A percentile compares a stretch with the other conserved stretches of the same genome.
phyloP scores from a whole-genome alignment of 2,113 vertebrate genomes.

The Zosterops japonicus region DNA sequence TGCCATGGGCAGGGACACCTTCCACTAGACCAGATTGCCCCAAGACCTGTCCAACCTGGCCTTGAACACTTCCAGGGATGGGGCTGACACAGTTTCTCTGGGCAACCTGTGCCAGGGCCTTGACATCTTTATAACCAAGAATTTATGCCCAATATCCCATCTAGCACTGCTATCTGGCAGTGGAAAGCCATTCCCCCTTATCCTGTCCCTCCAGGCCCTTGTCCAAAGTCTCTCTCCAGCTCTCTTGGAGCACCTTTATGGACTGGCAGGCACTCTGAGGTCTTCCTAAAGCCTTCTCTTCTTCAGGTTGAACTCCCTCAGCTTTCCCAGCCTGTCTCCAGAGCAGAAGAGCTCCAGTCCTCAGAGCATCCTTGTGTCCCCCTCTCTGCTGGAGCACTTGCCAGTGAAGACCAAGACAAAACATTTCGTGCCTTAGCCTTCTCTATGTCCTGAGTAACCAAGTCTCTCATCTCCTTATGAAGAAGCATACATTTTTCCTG shows the following conservation, averaged over 20 bases:
- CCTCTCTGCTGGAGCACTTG: not conserved
- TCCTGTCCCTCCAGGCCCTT: not conserved
- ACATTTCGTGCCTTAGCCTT: not conserved
- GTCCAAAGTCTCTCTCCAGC: not conserved
- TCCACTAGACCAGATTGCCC: not conserved
- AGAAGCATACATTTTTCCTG: not conserved
- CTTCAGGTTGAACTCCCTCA: not conserved
- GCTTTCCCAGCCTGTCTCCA: not conserved
- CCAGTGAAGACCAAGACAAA: not conserved
- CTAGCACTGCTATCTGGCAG: not conserved
- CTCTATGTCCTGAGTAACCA: not conserved
- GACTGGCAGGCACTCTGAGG: not conserved
- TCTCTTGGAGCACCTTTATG: not conserved
- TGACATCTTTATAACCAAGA: not conserved
- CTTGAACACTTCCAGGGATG: not conserved
- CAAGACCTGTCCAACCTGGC: not conserved
- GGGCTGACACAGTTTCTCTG: not conserved
- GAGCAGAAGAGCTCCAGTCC: not conserved
- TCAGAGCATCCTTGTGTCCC: not conserved
- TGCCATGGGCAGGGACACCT: not conserved
- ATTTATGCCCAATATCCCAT: not conserved
- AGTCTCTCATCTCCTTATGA: not conserved
- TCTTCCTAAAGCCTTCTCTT: not conserved
- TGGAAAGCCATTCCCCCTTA: not conserved
- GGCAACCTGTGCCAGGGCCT: not conserved